These are phyloP conservation scores for Girardinichthys multiradiatus DNA, from an alignment of 2,113 vertebrate genomes.

Conservation along the genomic window DNA sequence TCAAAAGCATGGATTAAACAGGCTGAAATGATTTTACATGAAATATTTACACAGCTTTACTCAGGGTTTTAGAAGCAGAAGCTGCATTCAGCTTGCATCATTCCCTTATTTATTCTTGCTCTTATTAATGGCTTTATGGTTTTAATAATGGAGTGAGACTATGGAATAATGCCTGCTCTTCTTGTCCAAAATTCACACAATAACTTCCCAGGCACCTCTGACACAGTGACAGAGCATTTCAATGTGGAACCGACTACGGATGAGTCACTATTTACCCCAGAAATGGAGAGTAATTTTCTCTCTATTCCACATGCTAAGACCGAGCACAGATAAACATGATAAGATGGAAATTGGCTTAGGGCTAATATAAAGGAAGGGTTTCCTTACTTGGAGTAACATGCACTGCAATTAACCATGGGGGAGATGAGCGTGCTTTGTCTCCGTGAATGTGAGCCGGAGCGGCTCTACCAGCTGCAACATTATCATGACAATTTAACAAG, in stretches of 20 bases:
- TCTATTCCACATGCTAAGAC: conserved; percentile 69
- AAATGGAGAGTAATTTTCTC: conserved; percentile 73
- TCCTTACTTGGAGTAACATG: conserved; percentile 61
- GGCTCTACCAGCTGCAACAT: conserved; percentile 40
- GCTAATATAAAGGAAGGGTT: conserved; percentile 62
- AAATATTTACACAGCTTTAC: not conserved
- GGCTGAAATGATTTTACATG: conserved; percentile 9
- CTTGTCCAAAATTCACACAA: conserved; percentile 40
- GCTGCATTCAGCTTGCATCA: conserved; percentile 1
- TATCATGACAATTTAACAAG: conserved; percentile 43
- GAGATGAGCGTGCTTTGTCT: conserved; percentile 58
- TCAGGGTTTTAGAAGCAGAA: conserved; percentile 4
- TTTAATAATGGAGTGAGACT: conserved; percentile 46
- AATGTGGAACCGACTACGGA: conserved; percentile 34
- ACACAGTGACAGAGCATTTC: conserved; percentile 53
- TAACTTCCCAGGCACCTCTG: conserved; percentile 45
- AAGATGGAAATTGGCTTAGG: conserved; percentile 78
- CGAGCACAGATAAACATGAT: conserved; percentile 74
- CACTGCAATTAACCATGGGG: conserved; percentile 68
- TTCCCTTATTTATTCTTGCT: conserved; percentile 32
- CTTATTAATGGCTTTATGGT: conserved; percentile 19
- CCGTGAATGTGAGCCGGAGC: conserved; percentile 47
- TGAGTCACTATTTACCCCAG: conserved; percentile 53
- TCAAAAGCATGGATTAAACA: conserved; percentile 18
- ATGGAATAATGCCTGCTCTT: conserved; percentile 33